Base-by-base conservation (phyloP, 1,140 invertebrate genomes). In the Ptiloglossa arizonensis region DNA sequence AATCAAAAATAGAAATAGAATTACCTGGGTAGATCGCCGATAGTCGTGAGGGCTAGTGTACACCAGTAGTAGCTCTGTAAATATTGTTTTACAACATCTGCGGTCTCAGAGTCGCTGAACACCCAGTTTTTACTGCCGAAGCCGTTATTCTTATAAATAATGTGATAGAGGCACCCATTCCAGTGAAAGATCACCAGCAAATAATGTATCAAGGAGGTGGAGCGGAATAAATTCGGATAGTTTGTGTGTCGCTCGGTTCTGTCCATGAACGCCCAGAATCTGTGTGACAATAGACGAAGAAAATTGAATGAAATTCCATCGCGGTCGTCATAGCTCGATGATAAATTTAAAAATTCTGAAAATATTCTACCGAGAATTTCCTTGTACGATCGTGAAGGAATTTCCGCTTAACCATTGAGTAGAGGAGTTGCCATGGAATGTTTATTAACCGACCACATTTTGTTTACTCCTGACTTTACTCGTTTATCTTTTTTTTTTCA, bases 41-140 rank as follows among this genome's bases (percentile, higher is more conserved):
- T 98, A 48, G 97, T 98, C 22, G 98, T 99, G 63, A 99, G 94
- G 56, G 98, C 97, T 87, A 99, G 93, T 52, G 98, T 99, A 90
- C 98, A 99, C 98, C 98, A 99, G 93, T 99, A 99, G 92, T 99
- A 98, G 93, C 98, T 98, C 93, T 99, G 97, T 86, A 99, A 94
- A 93, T 99, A 99, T 89, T 98, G 96, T 92, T 98, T 97, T 82
- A 98, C 96, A 72, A 98, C 97, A 87, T 98, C 97, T 56, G 95
- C 95, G 81, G 95, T 95, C 88, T 97, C 96, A 59, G 95, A 95
- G 87, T 97, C 96, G 88, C 94, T 95, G 91, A 96, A 98, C 87
- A 97, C 96, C 97, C 97, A 98, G 91, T 97, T 97, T 90, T 96
- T 96, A 90, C 96, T 97, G 85, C 97, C 97, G 91, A 98, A 98